phyloP scores from a whole-genome alignment of 1,140 invertebrate species.

The Papilio polyxenes region DNA sequence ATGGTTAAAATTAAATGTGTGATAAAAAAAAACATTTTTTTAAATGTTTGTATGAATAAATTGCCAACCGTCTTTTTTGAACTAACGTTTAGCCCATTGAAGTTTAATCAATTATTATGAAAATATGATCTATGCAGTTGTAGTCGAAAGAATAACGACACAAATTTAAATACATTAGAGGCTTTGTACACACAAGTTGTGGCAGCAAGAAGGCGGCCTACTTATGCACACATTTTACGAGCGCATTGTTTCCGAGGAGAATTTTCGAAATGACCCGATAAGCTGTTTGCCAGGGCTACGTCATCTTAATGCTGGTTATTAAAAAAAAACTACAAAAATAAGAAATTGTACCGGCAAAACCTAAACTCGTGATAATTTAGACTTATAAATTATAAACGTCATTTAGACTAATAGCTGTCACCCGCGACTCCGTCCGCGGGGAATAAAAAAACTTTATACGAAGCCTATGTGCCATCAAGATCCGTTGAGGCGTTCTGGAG shows the following conservation, averaged over 20 bases:
- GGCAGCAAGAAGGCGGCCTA: conserved; percentile 33
- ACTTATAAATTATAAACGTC: too few species aligned
- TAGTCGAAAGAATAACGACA: neutral
- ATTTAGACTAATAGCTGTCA: too few species aligned
- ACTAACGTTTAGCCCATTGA: neutral
- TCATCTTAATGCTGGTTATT: conserved; percentile 3
- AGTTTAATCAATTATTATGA: neutral
- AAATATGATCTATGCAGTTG: neutral
- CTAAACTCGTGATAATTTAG: too few species aligned
- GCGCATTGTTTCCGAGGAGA: conserved; percentile 50
- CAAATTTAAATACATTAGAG: conserved; percentile 18
- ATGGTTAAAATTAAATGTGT: neutral
- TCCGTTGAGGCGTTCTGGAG: too few species aligned
- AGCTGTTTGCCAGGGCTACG: conserved; percentile 18
- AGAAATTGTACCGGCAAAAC: neutral
- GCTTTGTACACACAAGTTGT: conserved; percentile 1
- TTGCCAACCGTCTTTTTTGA: too few species aligned
- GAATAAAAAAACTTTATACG: too few species aligned
- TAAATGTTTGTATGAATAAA: neutral
- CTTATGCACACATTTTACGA: conserved; percentile 49
- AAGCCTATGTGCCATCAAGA: too few species aligned
- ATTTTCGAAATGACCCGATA: conserved; percentile 55
- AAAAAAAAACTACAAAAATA: neutral
- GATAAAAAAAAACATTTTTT: neutral
- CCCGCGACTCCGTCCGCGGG: too few species aligned